Evolutionary conservation across 2,888 invertebrate genomes (phyloP), one percentile per base, ranked within the genome.

Genomic region (Temnothorax rugatulus): DNA sequence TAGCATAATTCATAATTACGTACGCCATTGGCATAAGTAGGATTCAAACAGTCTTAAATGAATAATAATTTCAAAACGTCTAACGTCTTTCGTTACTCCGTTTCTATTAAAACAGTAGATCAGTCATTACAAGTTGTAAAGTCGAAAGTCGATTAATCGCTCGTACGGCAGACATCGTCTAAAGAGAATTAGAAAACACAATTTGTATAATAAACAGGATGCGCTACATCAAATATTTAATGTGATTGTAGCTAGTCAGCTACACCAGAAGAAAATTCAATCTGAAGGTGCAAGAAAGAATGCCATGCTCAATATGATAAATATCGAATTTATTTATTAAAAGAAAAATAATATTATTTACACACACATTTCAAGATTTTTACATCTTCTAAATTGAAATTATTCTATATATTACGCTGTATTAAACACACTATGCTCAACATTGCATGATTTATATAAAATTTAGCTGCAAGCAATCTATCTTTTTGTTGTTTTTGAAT

Each of bases 241-340:
- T 91, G 91, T 91, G 91, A 91, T 91, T 86, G 89, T 90, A 91
- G 91, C 86, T 91, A 84, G 86, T 90, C 88, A 79, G 88, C 90
- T 87, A 87, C 89, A 82, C 83, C 38, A 86, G 75, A 71, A 68
- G 18, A 81, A 88, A 81, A 84, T 89, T 81, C 64, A 85, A 74
- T 73, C 84, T 83, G 69, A 85, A 85, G 90, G 87, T 88, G 88
- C 86, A 84, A 88, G 90, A 86, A 91, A 91, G 90, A 91, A 91
- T 91, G 91, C 91, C 91, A 91, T 86, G 71, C 84, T 86, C 84
- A 66, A 76, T 59, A 74, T 59, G 25, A 82, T 71, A 38, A 44
- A 52, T 63, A 25, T 34, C 15, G 41, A 79, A 41, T 71, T 18
- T 63, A 63, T n/a, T 82, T 76, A 38, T 54, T 41, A 54, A 77